Percentiles rank a stretch among this genome's conserved stretches.
Evolutionary conservation across 2,797 vertebrate species (phyloP).

Genomic region (Sebastes oblongus): DNA sequence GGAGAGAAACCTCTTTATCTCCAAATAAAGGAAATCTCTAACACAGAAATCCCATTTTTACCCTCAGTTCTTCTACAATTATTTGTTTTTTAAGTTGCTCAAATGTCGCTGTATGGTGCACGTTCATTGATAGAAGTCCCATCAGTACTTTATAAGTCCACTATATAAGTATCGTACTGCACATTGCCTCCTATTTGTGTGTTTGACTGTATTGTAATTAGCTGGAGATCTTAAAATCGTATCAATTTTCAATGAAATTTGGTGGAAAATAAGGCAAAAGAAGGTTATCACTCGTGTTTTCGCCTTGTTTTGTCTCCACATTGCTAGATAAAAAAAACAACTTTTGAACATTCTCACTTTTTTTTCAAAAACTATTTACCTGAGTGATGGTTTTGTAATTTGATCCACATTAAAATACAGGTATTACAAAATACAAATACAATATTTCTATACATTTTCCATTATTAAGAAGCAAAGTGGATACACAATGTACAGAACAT

Average conservation of each 20-base stretch:
- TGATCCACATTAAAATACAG: not conserved
- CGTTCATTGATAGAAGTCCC: not conserved
- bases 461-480: not conserved
- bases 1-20: not conserved
- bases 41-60: not conserved
- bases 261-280: not conserved
- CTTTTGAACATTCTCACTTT: not conserved
- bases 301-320: not conserved
- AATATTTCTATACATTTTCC: not conserved
- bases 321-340: too few species aligned
- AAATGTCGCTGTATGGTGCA: not conserved
- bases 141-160: not conserved
- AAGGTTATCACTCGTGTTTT: not conserved
- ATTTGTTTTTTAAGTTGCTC: not conserved
- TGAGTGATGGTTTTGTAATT: not conserved
- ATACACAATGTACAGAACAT: not conserved
- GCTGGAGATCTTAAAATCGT: not conserved
- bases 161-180: not conserved
- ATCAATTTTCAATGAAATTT: not conserved
- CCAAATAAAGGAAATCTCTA: not conserved
- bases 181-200: not conserved
- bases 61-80: not conserved
- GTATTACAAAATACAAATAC: too few species aligned
- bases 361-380: not conserved
- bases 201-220: not conserved